phyloP scores from a whole-genome alignment of 23 tunicate genomes.

The Halocynthia roretzi region DNA sequence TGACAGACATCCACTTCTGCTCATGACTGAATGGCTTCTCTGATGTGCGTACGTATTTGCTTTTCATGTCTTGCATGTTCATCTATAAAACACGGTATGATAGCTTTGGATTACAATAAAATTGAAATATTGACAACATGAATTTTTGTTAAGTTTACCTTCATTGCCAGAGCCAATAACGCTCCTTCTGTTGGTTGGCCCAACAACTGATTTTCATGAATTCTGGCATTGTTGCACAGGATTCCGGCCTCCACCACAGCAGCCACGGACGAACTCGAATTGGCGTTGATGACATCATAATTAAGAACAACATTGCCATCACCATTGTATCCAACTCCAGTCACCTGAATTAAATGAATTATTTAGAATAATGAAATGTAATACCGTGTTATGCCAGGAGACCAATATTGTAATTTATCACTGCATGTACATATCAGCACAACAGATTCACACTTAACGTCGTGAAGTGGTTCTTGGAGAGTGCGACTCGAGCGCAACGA shows the following conservation, averaged over 20 bases:
- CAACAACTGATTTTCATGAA: conserved; percentile 38
- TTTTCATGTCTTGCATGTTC: conserved; percentile 23
- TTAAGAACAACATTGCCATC: conserved; percentile 45
- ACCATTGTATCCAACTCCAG: conserved; percentile 84
- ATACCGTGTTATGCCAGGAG: too few relatives aligned
- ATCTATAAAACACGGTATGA: conserved; percentile 31
- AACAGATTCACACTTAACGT: too few relatives aligned
- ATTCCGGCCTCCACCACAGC: conserved; percentile 62
- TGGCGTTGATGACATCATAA: conserved; percentile 17
- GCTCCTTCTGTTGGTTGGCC: conserved; percentile 99
- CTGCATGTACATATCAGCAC: too few relatives aligned
- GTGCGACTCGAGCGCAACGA: too few relatives aligned
- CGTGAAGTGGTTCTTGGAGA: too few relatives aligned
- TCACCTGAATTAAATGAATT: conserved; percentile 25
- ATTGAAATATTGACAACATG: not conserved
- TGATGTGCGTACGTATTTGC: conserved; percentile 35
- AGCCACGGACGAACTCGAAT: conserved; percentile 44
- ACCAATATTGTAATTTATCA: too few relatives aligned
- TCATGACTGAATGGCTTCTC: conserved; percentile 89
- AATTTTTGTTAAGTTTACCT: conserved; percentile 25
- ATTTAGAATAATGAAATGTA: too few relatives aligned
- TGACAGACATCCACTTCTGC: conserved; percentile 87
- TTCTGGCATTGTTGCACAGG: conserved; percentile 76
- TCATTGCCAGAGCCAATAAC: conserved; percentile 78
- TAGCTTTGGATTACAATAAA: not conserved